A percentile compares a stretch with the other conserved stretches of the same genome.
These are phyloP conservation scores for Thunnus thynnus DNA, from an alignment of 2,113 vertebrate species.

Conservation along the genomic window DNA sequence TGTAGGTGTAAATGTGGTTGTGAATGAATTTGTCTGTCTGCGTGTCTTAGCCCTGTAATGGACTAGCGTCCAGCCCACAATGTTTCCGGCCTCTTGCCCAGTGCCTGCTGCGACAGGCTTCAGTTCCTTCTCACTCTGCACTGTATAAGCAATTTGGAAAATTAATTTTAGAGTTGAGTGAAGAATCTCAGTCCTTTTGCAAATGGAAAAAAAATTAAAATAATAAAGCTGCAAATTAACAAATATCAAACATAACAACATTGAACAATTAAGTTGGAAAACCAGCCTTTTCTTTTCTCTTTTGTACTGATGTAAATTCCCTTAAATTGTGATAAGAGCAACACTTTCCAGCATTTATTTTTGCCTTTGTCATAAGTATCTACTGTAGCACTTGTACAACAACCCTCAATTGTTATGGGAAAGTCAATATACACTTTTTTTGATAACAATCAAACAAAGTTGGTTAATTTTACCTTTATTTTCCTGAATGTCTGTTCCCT, in stretches of 20 bases:
- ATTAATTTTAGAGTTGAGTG: not conserved
- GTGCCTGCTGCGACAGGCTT: not conserved
- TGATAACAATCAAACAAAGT: not conserved
- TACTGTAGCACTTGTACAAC: not conserved
- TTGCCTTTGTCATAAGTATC: not conserved
- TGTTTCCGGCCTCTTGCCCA: not conserved
- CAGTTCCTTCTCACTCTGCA: not conserved
- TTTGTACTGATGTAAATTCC: not conserved
- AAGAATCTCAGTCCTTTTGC: too few species aligned
- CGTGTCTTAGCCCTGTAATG: not conserved
- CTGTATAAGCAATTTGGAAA: not conserved
- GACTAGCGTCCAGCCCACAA: not conserved
- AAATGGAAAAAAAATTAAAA: too few species aligned
- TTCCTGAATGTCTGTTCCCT: not conserved
- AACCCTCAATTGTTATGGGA: not conserved
- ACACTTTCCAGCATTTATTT: not conserved
- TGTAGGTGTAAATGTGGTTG: not conserved
- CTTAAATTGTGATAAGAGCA: not conserved
- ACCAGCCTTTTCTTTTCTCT: not conserved
- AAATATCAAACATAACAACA: not conserved
- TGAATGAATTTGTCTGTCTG: not conserved
- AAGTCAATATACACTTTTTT: not conserved
- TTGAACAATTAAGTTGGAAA: too few species aligned
- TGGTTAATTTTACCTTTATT: not conserved
- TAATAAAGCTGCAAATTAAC: not conserved